Conservation (phyloP, 2,888 invertebrate species). For the Julus scanicus region DNA sequence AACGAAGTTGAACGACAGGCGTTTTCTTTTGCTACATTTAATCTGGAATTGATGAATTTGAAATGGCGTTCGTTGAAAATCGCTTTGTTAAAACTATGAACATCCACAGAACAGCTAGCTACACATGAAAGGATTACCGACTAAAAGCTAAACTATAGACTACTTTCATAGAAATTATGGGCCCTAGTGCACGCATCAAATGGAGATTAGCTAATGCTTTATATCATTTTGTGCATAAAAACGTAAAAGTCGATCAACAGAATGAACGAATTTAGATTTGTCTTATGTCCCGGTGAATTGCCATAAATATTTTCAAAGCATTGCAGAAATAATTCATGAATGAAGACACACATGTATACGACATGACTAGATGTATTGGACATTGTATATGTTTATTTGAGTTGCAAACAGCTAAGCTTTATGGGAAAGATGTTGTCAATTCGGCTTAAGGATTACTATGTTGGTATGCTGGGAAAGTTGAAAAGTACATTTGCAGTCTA, state of each 20-base stretch:
- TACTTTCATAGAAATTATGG: conserved; percentile 13
- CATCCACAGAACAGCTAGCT: conserved; percentile 3
- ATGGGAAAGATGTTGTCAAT: not conserved
- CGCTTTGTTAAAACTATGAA: conserved; percentile 6
- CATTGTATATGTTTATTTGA: not conserved
- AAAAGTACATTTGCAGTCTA: too few species aligned
- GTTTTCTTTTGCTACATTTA: conserved; percentile 30
- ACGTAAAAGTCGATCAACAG: not conserved
- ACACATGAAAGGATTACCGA: not conserved
- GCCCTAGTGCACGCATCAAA: not conserved
- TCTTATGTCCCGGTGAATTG: not conserved
- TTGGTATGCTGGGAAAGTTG: too few species aligned
- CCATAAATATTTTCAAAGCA: not conserved
- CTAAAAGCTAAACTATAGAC: not conserved
- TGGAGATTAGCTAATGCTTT: not conserved
- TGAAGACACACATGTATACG: not conserved
- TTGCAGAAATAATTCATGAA: not conserved
- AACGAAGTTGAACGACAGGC: conserved; percentile 34
- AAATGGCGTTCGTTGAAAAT: conserved; percentile 29
- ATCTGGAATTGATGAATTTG: conserved; percentile 13
- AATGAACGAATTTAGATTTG: not conserved
- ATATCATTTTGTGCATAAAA: not conserved
- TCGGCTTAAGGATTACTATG: not conserved
- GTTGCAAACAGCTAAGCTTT: not conserved
- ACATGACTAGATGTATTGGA: not conserved